phyloP scores from a whole-genome alignment of 2,888 invertebrate genomes.

The Tanaodytes sp. region DNA sequence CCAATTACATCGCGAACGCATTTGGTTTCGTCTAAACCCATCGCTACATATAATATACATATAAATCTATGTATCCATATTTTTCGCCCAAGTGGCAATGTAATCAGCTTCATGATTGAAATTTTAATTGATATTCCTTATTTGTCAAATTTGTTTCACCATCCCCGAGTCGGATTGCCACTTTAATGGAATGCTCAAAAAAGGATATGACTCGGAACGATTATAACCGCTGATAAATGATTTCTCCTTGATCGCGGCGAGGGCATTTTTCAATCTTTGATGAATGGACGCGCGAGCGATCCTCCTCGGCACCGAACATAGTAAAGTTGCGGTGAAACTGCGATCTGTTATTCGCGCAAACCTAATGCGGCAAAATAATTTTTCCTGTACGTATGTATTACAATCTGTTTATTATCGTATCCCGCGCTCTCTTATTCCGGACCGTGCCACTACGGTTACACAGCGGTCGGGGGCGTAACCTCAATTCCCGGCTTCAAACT shows the following conservation, averaged over 20 bases:
- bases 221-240: constrained; percentile 39
- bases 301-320: constrained; percentile 13
- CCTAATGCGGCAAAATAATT: constrained; percentile 36
- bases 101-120: constrained; percentile 31
- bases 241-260: constrained; percentile 27
- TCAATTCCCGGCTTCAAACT: constrained; percentile 45
- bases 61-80: too few species aligned
- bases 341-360: constrained; percentile 31
- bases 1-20: too few species aligned
- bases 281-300: constrained; percentile 29
- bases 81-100: not conserved
- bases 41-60: too few species aligned
- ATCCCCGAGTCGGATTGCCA: constrained; percentile 18
- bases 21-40: too few species aligned
- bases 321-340: constrained; percentile 28
- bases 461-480: constrained; percentile 48
- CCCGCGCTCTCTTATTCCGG: constrained; percentile 28
- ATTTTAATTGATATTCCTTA: constrained; percentile 42
- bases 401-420: constrained; percentile 50
- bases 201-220: constrained; percentile 15
- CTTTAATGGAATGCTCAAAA: constrained; percentile 26
- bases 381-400: constrained; percentile 39
- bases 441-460: constrained; percentile 48
- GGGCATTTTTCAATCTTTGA: constrained; percentile 25
- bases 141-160: constrained; percentile 18